Evolutionary conservation across 2,113 vertebrate genomes (phyloP), one percentile per base, ranked within the genome.

Genomic region (Periophthalmodon schlosseri): DNA sequence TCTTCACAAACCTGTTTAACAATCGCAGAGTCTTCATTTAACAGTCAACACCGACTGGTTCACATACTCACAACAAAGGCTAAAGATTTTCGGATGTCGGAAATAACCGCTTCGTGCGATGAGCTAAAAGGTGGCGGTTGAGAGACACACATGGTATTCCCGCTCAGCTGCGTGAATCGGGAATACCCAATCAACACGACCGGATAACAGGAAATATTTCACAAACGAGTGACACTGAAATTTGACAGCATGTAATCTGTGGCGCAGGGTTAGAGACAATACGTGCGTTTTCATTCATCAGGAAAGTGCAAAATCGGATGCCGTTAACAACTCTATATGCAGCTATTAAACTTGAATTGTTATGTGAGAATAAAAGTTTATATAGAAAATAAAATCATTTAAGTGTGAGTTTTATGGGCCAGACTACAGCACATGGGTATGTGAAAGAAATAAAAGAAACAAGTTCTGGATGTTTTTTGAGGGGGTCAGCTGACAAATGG

Each of bases 1-100:
- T 46, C 57, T 63, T 24, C 47, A 71, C 73, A 49, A 86, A 84
- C 83, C 82, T 72, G 80, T 70, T 73, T 4, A 71, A 81, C 69
- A 24, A 70, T 23, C 69, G 1, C 33, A 76, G 78, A 70, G 68
- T 21, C 52, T 46, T 70, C 56, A 80, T 87, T 87, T 79, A 70
- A 68, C 66, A 28, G 73, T 72, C 65, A 83, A 60, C 72, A 70
- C 15, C 18, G 39, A 49, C 67, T 4, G 24, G 58, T 24, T 21
- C 44, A 52, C 50, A 39, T 39, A 15, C 54, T 39, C 50, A 20
- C 33, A 20, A 3, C 14, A 39, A 28, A 52, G 39, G 28, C 46
- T 34, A 8, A 10, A 39, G 12, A 18, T 58, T 12, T 1, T 1
- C 21, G 14, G 16, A 44, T 6, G 46, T n/a, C 1, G 52, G 10